Percentiles rank a stretch among this genome's conserved stretches.
phyloP scores from a whole-genome alignment of 2,797 vertebrate species.

The Scolopax rusticola region DNA sequence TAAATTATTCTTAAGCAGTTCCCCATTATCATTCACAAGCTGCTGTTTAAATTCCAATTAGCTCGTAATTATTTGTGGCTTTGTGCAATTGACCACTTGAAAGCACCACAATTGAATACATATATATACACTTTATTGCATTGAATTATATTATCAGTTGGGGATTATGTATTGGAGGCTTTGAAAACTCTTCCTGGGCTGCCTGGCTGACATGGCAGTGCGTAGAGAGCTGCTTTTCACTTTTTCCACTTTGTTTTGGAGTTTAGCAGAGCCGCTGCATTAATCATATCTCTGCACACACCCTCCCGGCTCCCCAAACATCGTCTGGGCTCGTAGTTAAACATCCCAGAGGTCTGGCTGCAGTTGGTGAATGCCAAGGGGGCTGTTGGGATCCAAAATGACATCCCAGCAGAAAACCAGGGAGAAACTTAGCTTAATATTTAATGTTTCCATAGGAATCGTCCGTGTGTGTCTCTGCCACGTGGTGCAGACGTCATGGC shows the following conservation, averaged over 20 bases:
- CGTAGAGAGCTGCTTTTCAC: neutral
- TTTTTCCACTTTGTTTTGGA: neutral
- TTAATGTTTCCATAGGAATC: conserved; percentile 29
- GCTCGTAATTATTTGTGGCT: neutral
- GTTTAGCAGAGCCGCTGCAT: neutral
- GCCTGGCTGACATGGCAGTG: neutral
- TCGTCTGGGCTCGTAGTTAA: neutral
- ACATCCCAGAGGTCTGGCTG: neutral
- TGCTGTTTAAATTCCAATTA: neutral
- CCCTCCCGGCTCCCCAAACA: neutral
- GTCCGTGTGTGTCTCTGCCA: neutral
- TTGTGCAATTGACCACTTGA: neutral
- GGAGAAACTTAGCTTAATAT: neutral
- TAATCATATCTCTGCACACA: neutral
- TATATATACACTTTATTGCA: neutral
- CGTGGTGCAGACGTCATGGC: conserved; percentile 8
- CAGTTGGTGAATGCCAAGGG: neutral
- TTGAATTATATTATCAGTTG: neutral
- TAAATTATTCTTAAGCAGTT: neutral
- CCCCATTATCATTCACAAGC: neutral
- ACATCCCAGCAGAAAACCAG: neutral
- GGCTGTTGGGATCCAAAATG: neutral
- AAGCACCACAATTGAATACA: neutral
- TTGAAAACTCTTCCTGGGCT: neutral
- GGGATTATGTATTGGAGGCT: neutral